phyloP scores from a whole-genome alignment of 1,140 invertebrate genomes.

The Hyposmocoma kahamanoa region DNA sequence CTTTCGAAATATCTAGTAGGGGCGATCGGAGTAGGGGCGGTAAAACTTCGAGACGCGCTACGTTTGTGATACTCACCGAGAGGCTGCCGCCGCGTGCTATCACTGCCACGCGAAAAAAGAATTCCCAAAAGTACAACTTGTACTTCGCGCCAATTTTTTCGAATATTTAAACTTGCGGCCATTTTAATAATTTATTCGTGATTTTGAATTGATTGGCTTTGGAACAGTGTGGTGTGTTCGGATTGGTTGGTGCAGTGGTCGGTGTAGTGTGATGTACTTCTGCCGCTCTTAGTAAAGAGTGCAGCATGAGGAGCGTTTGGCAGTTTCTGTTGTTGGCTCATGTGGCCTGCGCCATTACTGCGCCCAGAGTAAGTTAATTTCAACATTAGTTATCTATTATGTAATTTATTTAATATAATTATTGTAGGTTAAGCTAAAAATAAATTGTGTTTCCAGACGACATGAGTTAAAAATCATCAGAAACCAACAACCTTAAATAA shows the following conservation, averaged over 20 bases:
- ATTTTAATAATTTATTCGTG: too few relatives aligned
- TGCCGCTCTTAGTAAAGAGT: slow-evolving; percentile 56
- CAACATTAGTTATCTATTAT: too few relatives aligned
- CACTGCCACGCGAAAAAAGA: slow-evolving; percentile 23
- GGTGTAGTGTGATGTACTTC: slow-evolving; percentile 62
- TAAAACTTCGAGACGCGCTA: slow-evolving; percentile 54
- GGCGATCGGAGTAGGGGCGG: slow-evolving; percentile 58
- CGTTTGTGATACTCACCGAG: slow-evolving; percentile 41
- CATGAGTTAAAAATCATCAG: too few relatives aligned
- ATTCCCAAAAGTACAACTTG: too few relatives aligned
- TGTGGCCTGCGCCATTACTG: slow-evolving; percentile 57
- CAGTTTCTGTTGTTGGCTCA: slow-evolving; percentile 57
- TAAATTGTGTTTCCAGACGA: too few relatives aligned
- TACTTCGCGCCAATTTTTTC: slow-evolving; percentile 26
- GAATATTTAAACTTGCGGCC: too few relatives aligned
- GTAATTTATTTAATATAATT: too few relatives aligned
- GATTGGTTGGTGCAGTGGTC: slow-evolving; percentile 23
- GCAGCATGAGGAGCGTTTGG: slow-evolving; percentile 62
- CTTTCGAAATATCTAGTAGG: slow-evolving; percentile 66
- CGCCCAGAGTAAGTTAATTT: slow-evolving; percentile 57
- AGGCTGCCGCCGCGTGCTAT: slow-evolving; percentile 39
- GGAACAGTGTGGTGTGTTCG: slow-evolving; percentile 19
- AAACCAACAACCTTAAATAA: too few relatives aligned
- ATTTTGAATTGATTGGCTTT: slow-evolving; percentile 24
- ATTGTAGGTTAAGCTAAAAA: too few relatives aligned